phyloP scores from a whole-genome alignment of 2,888 invertebrate genomes.

The Abrostola triplasia region DNA sequence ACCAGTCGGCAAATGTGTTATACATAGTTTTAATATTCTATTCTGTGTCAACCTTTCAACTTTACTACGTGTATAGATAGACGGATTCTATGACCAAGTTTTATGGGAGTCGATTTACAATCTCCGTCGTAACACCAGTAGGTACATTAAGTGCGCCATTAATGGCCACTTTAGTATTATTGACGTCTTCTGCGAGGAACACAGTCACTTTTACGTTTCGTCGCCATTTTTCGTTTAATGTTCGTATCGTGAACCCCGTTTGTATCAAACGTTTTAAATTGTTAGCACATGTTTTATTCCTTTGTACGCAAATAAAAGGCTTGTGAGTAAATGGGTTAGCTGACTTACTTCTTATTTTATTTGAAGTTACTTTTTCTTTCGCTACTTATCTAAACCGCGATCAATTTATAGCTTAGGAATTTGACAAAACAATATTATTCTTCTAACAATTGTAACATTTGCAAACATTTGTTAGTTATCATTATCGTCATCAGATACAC shows the following conservation, averaged over 20 bases:
- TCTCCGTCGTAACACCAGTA: slow-evolving; percentile 68
- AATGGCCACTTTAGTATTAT: slow-evolving; percentile 77
- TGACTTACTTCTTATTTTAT: not conserved
- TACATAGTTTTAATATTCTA: slow-evolving; percentile 22
- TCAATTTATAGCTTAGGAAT: no score
- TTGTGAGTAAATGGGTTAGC: not conserved
- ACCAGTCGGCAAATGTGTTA: no score
- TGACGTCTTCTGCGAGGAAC: slow-evolving; percentile 68
- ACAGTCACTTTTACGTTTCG: slow-evolving; percentile 70
- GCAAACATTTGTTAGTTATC: no score
- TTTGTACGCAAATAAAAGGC: slow-evolving; percentile 8
- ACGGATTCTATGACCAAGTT: slow-evolving; percentile 55
- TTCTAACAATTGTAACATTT: no score
- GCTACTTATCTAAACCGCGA: no score
- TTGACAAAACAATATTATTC: no score
- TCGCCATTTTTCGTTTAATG: slow-evolving; percentile 64
- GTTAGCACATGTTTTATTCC: slow-evolving; percentile 27
- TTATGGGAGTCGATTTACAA: slow-evolving; percentile 76
- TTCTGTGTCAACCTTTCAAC: slow-evolving; percentile 17
- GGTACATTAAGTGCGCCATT: slow-evolving; percentile 55
- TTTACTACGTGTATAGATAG: slow-evolving; percentile 50
- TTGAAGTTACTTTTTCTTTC: no score
- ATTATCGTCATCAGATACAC: no score
- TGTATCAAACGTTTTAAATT: slow-evolving; percentile 36
- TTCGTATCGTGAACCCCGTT: slow-evolving; percentile 56